Evolutionary conservation across 1,140 invertebrate species (phyloP).

Genomic region (Drosophila athabasca): DNA sequence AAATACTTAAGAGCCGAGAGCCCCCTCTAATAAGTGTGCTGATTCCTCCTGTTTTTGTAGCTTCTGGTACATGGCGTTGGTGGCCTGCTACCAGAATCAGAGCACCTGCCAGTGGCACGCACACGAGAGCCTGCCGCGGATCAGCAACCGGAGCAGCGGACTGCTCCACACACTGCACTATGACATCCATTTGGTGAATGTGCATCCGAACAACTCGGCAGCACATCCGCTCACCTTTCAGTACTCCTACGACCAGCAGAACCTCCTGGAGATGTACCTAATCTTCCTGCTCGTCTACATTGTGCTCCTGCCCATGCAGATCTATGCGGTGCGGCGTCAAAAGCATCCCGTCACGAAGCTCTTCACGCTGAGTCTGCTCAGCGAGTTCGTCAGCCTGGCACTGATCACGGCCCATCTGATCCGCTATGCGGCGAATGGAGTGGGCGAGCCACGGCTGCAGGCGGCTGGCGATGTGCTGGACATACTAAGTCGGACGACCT

Average conservation of each 20-base stretch:
- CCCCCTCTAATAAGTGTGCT: too few relatives aligned
- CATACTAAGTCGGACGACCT: conserved; percentile 94
- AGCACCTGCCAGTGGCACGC: conserved; percentile 93
- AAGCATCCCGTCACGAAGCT: conserved; percentile 95
- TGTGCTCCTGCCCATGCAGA: conserved; percentile 93
- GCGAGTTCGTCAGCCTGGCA: conserved; percentile 93
- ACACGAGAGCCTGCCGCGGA: conserved; percentile 84
- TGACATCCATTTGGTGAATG: conserved; percentile 98
- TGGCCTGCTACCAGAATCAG: conserved; percentile 93
- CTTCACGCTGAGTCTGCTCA: conserved; percentile 92
- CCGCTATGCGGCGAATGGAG: conserved; percentile 95
- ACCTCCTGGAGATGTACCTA: conserved; percentile 95
- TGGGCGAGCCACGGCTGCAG: conserved; percentile 91
- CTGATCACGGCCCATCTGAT: conserved; percentile 95
- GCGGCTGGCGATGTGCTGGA: conserved; percentile 96
- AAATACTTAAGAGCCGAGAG: background rate
- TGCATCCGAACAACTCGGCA: conserved; percentile 93
- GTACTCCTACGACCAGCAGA: conserved; percentile 98
- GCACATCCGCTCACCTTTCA: conserved; percentile 96
- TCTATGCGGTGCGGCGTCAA: conserved; percentile 93
- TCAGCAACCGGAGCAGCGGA: conserved; percentile 64
- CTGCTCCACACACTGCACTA: conserved; percentile 88
- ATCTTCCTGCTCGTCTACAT: conserved; percentile 95
- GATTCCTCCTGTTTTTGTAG: conserved; percentile 83
- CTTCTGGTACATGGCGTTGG: conserved; percentile 98